Conservation (phyloP, 1,140 invertebrate genomes). For the Schlechtendalia chinensis region DNA sequence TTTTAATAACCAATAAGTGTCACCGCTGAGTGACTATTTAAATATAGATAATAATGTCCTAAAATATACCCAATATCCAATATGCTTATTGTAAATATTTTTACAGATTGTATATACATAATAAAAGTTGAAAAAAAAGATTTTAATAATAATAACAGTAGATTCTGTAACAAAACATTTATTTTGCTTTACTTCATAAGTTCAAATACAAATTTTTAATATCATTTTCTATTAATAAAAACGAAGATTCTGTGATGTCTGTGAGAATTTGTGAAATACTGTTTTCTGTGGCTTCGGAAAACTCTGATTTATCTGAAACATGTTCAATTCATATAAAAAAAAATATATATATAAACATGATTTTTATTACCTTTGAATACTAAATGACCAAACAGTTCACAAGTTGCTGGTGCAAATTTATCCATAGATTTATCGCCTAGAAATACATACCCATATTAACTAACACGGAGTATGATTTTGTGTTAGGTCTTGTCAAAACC, state of each 20-base stretch:
- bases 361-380: conserved; percentile 62
- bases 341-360: background rate
- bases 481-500: too few species aligned
- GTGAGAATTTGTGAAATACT: conserved; percentile 57
- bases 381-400: conserved; percentile 70
- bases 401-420: conserved; percentile 64
- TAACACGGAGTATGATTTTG: too few species aligned
- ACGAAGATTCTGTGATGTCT: conserved; percentile 57
- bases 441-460: background rate
- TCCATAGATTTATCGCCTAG: conserved; percentile 60
- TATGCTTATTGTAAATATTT: too few species aligned
- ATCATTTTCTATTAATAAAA: conserved; percentile 51
- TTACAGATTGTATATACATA: too few species aligned
- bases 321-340: conserved; percentile 23
- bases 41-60: too few species aligned
- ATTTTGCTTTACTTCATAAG: conserved; percentile 7
- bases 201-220: conserved; percentile 41
- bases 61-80: too few species aligned
- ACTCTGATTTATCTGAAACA: conserved; percentile 58
- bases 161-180: background rate
- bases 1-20: conserved; percentile 9
- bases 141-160: background rate
- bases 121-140: too few species aligned
- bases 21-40: too few species aligned
- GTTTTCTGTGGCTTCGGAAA: conserved; percentile 56